Evolutionary conservation across 2,888 invertebrate genomes (phyloP), one percentile per base, ranked within the genome.

Genomic region (Ditylenchus weischeri): DNA sequence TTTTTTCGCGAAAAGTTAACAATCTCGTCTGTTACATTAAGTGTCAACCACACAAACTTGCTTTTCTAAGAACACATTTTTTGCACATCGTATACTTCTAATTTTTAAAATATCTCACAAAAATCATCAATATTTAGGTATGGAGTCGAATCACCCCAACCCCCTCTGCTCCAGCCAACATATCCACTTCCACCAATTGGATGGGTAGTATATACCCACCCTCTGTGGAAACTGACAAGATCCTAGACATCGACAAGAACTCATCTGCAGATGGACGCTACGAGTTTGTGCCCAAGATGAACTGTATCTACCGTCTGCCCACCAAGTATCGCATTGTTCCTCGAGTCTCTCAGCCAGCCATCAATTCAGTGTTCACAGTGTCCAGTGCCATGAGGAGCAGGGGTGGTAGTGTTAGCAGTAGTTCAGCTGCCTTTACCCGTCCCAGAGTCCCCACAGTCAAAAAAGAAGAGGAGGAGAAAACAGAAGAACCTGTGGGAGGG

Each of bases 191-290:
- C 19, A 48, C 23, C 49, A 48, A 36, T 6, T 62, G 47, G 43
- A 23, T 48, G 47, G 49, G 23, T 48, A 23, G 36, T 48, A 10
- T 48, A 10, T 62, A 38, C n/a, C 21, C 62, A 21, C n/a, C 62
- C 23, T 38, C 47, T 23, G 11, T 48, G 49, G 62, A 62, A 47
- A 48, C 48, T 6, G 21, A 47, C 19, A 47, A 38, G 19, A 48
- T 62, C 48, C 43, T 48, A 1, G 48, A 62, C n/a, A n/a, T 47
- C 48, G 62, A 62, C 43, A 48, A 47, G n/a, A 69, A 64, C 49
- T 69, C 69, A 21, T 50, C 60, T 51, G 60, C 69, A 13, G 69
- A 69, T 23, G 69, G 69, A 2, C 57, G 69, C 38, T 69, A 70
- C 36, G 62, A 70, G 29, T 69, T 69, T 59, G 69, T 38, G 50